Evolutionary conservation across 1,140 invertebrate genomes (phyloP), one percentile per base, ranked within the genome.

Genomic region (Chlorops oryzae): DNA sequence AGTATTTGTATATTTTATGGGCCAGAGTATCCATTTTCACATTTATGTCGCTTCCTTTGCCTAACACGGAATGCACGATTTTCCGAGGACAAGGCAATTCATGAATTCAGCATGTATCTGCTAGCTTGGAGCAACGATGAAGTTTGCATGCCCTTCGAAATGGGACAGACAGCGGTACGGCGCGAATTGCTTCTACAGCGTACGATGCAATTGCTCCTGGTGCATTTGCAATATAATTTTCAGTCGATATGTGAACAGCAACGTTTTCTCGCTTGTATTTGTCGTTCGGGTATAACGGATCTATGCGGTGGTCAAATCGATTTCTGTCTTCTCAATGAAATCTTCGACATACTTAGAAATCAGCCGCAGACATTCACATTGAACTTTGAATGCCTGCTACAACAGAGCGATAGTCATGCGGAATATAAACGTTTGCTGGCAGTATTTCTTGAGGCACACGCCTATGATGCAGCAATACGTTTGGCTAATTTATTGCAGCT

Each of bases 1-100:
- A 80, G 78, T 51, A 72, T 80, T 24, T 52, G 71, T 40, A 80
- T 82, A 47, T 83, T 83, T 59, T 74, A 81, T 46, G 52, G 62
- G 43, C 17, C 66, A 59, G 47, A 68, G 0, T 63, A 56, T 34
- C 55, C 56, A 7, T 59, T 68, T 1, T 23, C 49, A 5, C 66
- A 68, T 47, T 49, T 70, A 0, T 64, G 53, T 13, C 62, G 55
- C 5, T 70, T 70, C 27, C 52, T 70, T 3, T 55, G 64, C 12
- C 38, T 62, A 13, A 68, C 67, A 0, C 55, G 48, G 4, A 52
- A 62, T 17, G 45, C 59, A 21, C 58, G 59, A 24, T 52, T 59
- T 47, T 70, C 70, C 13, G 59, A 57, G 7, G 64, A 68, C 12
- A 46, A 51, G 4, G 56, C 58, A 5, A 62, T 70, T 5, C 44